Conservation (phyloP, 1,140 invertebrate species). For the Drosophila kanapiae region DNA sequence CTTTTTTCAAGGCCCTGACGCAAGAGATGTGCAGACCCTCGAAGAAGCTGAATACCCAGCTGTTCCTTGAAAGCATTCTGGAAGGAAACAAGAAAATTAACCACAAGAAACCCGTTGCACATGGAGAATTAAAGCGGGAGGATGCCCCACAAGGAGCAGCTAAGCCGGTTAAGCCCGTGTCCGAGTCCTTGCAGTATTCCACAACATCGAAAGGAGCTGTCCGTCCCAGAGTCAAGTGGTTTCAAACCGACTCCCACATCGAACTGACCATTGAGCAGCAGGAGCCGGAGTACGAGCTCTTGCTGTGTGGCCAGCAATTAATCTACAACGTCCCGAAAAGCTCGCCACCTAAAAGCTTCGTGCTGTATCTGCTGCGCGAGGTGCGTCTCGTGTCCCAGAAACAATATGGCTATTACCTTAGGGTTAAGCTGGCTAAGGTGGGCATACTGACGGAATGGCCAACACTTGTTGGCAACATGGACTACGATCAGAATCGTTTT, state of each 20-base stretch:
- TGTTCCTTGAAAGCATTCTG: constrained; percentile 16
- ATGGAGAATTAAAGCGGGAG: neutral
- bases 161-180: neutral
- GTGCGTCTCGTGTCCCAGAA: constrained; percentile 43
- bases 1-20: neutral
- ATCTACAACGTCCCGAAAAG: constrained; percentile 26
- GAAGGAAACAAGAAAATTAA: too few species aligned
- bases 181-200: constrained; percentile 13
- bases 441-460: constrained; percentile 36
- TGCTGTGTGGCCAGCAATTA: constrained; percentile 9
- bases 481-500: constrained; percentile 31
- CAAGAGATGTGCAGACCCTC: neutral
- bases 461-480: constrained; percentile 24
- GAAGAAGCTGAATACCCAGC: neutral
- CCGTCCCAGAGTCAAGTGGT: constrained; percentile 57
- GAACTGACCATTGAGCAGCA: constrained; percentile 55
- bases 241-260: constrained; percentile 48
- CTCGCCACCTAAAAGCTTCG: constrained; percentile 44
- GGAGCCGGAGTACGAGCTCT: constrained; percentile 47
- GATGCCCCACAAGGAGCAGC: neutral
- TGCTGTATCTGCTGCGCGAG: constrained; percentile 55
- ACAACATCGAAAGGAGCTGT: constrained; percentile 11
- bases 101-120: neutral
- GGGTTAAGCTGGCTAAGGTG: constrained; percentile 56
- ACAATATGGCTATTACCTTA: constrained; percentile 48